Percentiles rank a stretch among this genome's conserved stretches.
These are phyloP conservation scores for Cheilosia grossa DNA, from an alignment of 2,888 invertebrate genomes.

Conservation along the genomic window DNA sequence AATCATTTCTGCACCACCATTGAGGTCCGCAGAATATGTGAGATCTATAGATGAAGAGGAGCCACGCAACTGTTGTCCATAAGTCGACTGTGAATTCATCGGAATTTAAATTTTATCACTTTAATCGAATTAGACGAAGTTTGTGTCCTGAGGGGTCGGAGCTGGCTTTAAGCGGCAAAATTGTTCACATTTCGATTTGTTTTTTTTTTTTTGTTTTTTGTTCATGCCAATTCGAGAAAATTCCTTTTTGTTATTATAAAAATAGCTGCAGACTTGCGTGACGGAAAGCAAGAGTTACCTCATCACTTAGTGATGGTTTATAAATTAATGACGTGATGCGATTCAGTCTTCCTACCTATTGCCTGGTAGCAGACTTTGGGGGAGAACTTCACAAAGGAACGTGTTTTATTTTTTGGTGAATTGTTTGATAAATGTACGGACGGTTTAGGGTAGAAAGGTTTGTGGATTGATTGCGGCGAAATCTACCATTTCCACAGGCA, in stretches of 20 bases:
- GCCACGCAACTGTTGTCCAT: constrained; percentile 10
- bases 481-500: too few species aligned
- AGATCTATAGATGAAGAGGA: constrained; percentile 16
- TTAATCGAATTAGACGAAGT: constrained; percentile 64
- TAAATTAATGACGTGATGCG: too few species aligned
- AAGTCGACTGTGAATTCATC: constrained; percentile 36
- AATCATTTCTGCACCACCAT: constrained; percentile 24
- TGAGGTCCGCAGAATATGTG: constrained; percentile 4
- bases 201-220: not conserved
- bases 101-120: constrained; percentile 56
- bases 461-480: too few species aligned
- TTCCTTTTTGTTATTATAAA: not conserved
- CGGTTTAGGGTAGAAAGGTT: too few species aligned
- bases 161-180: constrained; percentile 11
- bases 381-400: too few species aligned
- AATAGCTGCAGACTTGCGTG: not conserved
- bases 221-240: not conserved
- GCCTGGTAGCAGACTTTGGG: too few species aligned
- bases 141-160: constrained; percentile 16
- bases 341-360: too few species aligned
- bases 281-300: too few species aligned
- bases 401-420: too few species aligned
- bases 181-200: constrained; percentile 14
- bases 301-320: too few species aligned
- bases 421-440: too few species aligned